Percentiles rank a stretch among this genome's conserved stretches.
These are phyloP conservation scores for Strix occidentalis DNA, from an alignment of 2,797 vertebrate genomes.

Conservation along the genomic window DNA sequence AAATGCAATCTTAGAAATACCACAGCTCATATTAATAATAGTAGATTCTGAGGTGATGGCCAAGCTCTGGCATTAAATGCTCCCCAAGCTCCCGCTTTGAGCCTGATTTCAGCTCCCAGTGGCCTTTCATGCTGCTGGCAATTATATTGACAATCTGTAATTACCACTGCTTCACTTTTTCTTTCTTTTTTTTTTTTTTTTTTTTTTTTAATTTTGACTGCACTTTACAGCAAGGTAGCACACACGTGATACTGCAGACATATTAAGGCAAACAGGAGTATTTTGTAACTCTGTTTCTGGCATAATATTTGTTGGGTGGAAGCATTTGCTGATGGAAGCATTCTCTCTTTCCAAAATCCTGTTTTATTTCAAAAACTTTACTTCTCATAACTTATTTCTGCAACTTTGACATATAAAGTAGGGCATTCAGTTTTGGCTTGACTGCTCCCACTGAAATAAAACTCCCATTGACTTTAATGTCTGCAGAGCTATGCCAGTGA, in stretches of 20 bases:
- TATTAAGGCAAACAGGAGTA: background rate
- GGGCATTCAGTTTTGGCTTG: background rate
- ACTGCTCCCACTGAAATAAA: background rate
- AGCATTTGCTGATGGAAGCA: background rate
- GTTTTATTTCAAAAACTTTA: background rate
- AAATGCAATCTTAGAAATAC: background rate
- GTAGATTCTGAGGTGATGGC: background rate
- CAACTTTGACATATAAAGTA: background rate
- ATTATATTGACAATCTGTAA: background rate
- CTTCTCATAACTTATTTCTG: background rate
- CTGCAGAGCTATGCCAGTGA: background rate
- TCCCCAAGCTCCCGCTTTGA: background rate
- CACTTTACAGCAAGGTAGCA: background rate
- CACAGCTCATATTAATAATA: background rate
- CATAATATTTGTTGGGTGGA: background rate
- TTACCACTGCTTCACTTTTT: background rate
- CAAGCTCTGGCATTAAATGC: background rate
- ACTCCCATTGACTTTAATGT: background rate
- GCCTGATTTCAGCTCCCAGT: background rate
- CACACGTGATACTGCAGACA: background rate
- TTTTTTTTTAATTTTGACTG: background rate
- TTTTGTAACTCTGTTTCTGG: background rate
- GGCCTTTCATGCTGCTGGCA: background rate
- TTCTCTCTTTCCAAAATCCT: background rate
- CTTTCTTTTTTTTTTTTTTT: too few relatives aligned